These are phyloP conservation scores for Chondrilla cf. caribensis DNA, from an alignment of 37 sponge, comb jelly and placozoan genomes.

Conservation along the genomic window DNA sequence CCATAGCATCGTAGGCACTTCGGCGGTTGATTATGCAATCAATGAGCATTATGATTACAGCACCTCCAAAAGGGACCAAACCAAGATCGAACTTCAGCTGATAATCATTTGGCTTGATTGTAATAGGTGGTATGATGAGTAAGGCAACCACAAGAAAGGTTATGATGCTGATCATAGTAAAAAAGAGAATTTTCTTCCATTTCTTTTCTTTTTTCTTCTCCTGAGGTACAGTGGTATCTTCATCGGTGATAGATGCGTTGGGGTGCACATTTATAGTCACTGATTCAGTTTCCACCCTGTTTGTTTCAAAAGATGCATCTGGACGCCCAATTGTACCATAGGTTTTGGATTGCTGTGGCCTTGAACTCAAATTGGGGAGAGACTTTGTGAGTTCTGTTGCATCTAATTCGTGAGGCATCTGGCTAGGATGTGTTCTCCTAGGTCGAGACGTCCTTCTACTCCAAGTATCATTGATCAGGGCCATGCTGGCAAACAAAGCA, in stretches of 20 bases:
- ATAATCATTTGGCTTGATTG: not conserved
- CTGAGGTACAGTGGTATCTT: too few species aligned
- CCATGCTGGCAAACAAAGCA: not conserved
- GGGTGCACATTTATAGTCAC: too few species aligned
- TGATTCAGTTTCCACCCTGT: not conserved
- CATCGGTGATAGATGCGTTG: too few species aligned
- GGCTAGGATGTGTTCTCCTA: too few species aligned
- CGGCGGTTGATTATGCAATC: constrained; percentile 62
- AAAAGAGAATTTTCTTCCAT: not conserved
- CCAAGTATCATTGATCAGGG: not conserved
- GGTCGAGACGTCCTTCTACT: not conserved
- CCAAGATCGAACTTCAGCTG: constrained; percentile 70
- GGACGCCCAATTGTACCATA: too few species aligned
- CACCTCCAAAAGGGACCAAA: constrained; percentile 67
- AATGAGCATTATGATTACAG: constrained; percentile 63
- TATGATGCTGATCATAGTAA: not conserved
- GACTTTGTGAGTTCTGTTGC: not conserved
- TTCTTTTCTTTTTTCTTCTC: not conserved
- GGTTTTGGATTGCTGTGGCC: too few species aligned
- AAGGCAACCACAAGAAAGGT: not conserved
- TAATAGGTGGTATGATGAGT: not conserved
- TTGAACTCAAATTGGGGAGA: not conserved
- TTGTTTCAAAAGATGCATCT: not conserved
- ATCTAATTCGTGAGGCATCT: too few species aligned
- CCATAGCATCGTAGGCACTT: constrained; percentile 63